These are phyloP conservation scores for Drosophila rellima DNA, from an alignment of 2,888 invertebrate species.

Conservation along the genomic window DNA sequence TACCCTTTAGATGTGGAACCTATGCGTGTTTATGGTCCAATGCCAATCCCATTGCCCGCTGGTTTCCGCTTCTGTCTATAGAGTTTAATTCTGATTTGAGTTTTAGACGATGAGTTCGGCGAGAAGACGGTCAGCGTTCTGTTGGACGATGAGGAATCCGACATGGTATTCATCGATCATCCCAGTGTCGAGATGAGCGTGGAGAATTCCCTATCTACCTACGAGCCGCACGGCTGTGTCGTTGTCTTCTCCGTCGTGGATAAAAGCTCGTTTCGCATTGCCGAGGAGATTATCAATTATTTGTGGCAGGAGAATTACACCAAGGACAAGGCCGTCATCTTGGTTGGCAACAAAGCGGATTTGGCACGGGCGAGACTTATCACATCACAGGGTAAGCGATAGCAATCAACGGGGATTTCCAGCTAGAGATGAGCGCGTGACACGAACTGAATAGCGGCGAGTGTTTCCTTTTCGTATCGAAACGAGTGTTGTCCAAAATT, in stretches of 20 bases:
- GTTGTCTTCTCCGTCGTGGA: constrained; percentile 96
- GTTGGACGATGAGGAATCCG: constrained; percentile 95
- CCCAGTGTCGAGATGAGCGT: constrained; percentile 96
- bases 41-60: constrained; percentile 57
- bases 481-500: too few species aligned
- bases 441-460: background rate
- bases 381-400: constrained; percentile 90
- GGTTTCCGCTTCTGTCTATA: constrained; percentile 77
- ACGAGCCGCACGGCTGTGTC: constrained; percentile 96
- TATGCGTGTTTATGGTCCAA: constrained; percentile 65
- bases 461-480: background rate
- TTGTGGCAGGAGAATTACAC: constrained; percentile 93
- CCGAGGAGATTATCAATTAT: constrained; percentile 94
- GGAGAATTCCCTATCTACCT: constrained; percentile 95
- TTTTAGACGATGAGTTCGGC: constrained; percentile 96
- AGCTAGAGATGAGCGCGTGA: constrained; percentile 25
- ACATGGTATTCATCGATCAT: constrained; percentile 95
- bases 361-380: constrained; percentile 94
- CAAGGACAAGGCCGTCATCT: constrained; percentile 93
- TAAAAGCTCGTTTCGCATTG: constrained; percentile 92
- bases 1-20: constrained; percentile 67
- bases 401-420: background rate
- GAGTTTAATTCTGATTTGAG: constrained; percentile 85
- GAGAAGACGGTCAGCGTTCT: constrained; percentile 96
- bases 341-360: constrained; percentile 97